Evolutionary conservation across 2,113 vertebrate genomes (phyloP).

Genomic region (Lepus americanus): DNA sequence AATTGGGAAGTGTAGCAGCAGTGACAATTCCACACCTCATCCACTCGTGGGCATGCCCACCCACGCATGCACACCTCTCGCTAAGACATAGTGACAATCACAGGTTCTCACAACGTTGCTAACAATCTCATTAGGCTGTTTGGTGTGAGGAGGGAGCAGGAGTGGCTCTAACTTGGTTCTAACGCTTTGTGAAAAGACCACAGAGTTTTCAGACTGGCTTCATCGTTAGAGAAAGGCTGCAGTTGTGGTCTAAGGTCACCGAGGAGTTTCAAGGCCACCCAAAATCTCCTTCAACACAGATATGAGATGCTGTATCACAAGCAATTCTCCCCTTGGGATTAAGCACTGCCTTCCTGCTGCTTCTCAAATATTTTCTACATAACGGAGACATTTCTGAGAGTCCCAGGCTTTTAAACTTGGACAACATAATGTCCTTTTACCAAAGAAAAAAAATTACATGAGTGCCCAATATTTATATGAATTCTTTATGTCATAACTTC

Average conservation of each 20-base stretch:
- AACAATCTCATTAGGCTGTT: slow-evolving; percentile 88
- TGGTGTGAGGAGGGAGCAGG: slow-evolving; percentile 81
- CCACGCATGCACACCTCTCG: slow-evolving; percentile 76
- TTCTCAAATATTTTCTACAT: neutral
- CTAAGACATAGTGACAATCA: slow-evolving; percentile 72
- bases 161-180: slow-evolving; percentile 79
- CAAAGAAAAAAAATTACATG: neutral
- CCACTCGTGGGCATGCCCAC: slow-evolving; percentile 74
- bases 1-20: slow-evolving; percentile 74
- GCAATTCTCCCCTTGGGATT: neutral
- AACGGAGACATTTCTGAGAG: neutral
- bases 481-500: slow-evolving; percentile 25
- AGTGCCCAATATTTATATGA: neutral
- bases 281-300: neutral
- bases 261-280: neutral
- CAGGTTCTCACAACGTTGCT: slow-evolving; percentile 84
- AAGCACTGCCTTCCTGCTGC: neutral
- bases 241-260: neutral
- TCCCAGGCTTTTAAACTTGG: neutral
- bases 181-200: slow-evolving; percentile 69
- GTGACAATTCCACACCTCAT: slow-evolving; percentile 76
- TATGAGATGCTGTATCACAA: neutral
- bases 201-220: slow-evolving; percentile 24
- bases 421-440: neutral
- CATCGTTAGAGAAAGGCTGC: neutral